phyloP scores from a whole-genome alignment of 2,888 invertebrate species.

The Ypsolopha sequella region DNA sequence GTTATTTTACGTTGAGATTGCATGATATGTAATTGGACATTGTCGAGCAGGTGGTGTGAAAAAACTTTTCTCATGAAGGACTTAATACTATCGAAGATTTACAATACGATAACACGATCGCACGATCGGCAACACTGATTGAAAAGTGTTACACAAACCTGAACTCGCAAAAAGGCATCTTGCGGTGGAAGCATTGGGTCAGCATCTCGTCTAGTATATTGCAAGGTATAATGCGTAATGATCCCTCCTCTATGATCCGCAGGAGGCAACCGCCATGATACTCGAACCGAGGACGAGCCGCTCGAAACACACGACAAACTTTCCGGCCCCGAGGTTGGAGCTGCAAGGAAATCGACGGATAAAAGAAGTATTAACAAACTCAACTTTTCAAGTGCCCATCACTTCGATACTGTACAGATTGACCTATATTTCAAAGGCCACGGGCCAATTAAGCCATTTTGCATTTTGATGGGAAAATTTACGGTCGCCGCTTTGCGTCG shows the following conservation, averaged over 20 bases:
- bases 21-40: too few relatives aligned
- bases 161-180: constrained; percentile 52
- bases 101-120: too few relatives aligned
- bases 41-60: too few relatives aligned
- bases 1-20: too few relatives aligned
- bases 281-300: constrained; percentile 81
- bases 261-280: constrained; percentile 80
- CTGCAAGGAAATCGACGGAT: constrained; percentile 44
- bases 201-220: constrained; percentile 50
- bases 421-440: constrained; percentile 62
- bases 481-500: constrained; percentile 51
- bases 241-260: constrained; percentile 77
- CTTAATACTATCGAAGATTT: too few relatives aligned
- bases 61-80: too few relatives aligned
- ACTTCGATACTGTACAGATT: constrained; percentile 55
- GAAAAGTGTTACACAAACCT: constrained; percentile 32
- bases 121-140: too few relatives aligned
- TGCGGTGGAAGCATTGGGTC: constrained; percentile 50
- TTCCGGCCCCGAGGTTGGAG: constrained; percentile 82
- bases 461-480: constrained; percentile 68
- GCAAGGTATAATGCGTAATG: constrained; percentile 59
- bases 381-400: constrained; percentile 49
- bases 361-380: constrained; percentile 32
- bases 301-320: constrained; percentile 79
- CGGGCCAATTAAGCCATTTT: constrained; percentile 68